Evolutionary conservation across 2,113 vertebrate genomes (phyloP).

Genomic region (Muntiacus reevesi): DNA sequence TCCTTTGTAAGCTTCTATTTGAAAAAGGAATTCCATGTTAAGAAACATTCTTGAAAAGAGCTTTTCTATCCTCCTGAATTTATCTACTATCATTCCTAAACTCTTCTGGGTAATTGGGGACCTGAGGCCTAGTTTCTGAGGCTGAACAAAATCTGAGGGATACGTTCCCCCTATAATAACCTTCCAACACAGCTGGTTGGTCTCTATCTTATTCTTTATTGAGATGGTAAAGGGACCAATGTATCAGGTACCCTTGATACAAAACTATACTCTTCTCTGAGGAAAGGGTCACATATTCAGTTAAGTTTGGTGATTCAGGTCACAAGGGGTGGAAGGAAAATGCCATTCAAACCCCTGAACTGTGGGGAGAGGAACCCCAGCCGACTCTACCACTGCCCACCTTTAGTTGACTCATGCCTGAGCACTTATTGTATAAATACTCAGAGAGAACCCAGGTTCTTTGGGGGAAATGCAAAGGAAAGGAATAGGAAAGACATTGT

Average conservation of each 20-base stretch:
- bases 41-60: background rate
- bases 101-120: background rate
- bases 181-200: background rate
- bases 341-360: background rate
- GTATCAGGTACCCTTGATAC: background rate
- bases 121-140: background rate
- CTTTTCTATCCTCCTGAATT: background rate
- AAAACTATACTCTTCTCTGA: background rate
- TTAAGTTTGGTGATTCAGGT: background rate
- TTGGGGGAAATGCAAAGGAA: background rate
- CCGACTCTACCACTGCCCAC: background rate
- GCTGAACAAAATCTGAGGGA: background rate
- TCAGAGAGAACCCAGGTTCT: background rate
- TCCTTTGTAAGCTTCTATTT: background rate
- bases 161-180: background rate
- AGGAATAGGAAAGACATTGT: background rate
- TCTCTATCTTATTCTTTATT: background rate
- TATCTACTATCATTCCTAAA: background rate
- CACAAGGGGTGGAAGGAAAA: background rate
- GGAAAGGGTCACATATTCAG: background rate
- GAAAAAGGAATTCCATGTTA: background rate
- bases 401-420: background rate
- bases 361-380: background rate
- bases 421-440: background rate
- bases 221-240: background rate